Evolutionary conservation across 2,113 vertebrate genomes (phyloP).

Genomic region (Rhinoderma darwinii): DNA sequence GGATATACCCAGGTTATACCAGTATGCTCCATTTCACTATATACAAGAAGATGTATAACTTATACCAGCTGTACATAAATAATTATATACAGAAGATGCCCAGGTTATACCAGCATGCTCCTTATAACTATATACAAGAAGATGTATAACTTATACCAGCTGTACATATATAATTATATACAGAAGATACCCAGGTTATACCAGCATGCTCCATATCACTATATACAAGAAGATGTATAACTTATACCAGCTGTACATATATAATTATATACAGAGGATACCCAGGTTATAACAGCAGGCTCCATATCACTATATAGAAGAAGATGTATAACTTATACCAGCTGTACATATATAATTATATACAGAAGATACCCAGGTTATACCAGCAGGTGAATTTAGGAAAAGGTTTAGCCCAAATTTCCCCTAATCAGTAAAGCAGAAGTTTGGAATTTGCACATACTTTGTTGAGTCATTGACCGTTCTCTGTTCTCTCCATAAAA

Average conservation of each 20-base stretch:
- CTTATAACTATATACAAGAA: neutral
- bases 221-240: neutral
- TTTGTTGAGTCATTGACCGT: slow-evolving; percentile 18
- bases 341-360: neutral
- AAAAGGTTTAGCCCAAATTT: neutral
- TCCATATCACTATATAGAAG: neutral
- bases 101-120: slow-evolving; percentile 11
- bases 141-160: neutral
- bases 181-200: neutral
- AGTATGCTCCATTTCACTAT: neutral
- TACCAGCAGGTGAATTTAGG: neutral
- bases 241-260: neutral
- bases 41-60: neutral
- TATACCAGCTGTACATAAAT: neutral
- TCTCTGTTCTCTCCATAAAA: slow-evolving; percentile 28
- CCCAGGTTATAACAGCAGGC: slow-evolving; percentile 4
- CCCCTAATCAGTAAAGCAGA: neutral
- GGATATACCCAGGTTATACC: no score
- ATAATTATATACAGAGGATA: neutral
- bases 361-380: neutral
- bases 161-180: neutral
- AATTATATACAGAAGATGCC: neutral
- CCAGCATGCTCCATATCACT: neutral
- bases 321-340: neutral
- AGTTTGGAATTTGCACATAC: neutral